Evolutionary conservation across 2,888 invertebrate species (phyloP).

Genomic region (Leucophenga montana): DNA sequence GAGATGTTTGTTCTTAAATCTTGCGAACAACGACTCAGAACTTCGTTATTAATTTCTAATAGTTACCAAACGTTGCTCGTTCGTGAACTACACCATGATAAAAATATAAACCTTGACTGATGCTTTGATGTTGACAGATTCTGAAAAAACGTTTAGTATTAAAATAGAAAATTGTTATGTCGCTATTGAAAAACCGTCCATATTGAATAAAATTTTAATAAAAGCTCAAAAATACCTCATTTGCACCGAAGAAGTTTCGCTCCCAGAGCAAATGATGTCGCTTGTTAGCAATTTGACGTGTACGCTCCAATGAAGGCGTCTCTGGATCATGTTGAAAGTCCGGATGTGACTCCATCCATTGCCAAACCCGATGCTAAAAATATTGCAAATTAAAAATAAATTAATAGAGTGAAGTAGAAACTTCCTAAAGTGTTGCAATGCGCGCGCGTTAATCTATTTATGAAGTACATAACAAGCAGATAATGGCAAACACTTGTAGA

Average conservation of each 20-base stretch:
- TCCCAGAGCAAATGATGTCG: constrained; percentile 79
- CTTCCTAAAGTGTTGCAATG: too few species aligned
- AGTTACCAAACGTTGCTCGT: too few species aligned
- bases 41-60: too few species aligned
- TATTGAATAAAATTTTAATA: background rate
- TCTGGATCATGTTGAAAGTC: constrained; percentile 75
- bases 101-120: too few species aligned
- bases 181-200: too few species aligned
- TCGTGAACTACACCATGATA: too few species aligned
- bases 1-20: too few species aligned
- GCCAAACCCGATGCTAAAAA: constrained; percentile 76
- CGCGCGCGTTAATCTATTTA: too few species aligned
- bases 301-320: constrained; percentile 76
- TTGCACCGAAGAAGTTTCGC: constrained; percentile 75
- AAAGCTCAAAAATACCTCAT: constrained; percentile 52
- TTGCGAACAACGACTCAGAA: too few species aligned
- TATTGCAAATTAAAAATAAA: background rate
- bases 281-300: constrained; percentile 76
- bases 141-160: too few species aligned
- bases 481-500: background rate
- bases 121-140: too few species aligned
- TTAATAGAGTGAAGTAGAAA: background rate
- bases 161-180: too few species aligned
- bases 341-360: constrained; percentile 76
- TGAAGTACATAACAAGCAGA: background rate